phyloP scores from a whole-genome alignment of 2,113 vertebrate genomes.

The Lampris incognitus region DNA sequence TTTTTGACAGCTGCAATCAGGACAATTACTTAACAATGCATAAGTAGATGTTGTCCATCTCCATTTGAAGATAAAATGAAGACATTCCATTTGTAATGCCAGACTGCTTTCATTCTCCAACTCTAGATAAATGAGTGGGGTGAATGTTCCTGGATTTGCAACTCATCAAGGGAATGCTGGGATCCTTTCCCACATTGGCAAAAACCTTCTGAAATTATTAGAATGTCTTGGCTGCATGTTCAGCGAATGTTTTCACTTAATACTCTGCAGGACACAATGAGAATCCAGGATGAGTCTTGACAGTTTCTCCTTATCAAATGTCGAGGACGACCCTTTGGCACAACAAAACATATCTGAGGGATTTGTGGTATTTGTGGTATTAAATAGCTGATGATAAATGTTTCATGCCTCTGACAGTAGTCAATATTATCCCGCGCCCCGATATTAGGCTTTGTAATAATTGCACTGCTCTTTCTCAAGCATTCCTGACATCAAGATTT shows the following conservation, averaged over 20 bases:
- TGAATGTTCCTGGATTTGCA: slow-evolving; percentile 51
- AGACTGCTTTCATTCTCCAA: slow-evolving; percentile 42
- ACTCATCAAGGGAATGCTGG: slow-evolving; percentile 42
- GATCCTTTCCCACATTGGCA: slow-evolving; percentile 40
- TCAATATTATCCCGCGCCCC: not conserved
- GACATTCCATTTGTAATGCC: slow-evolving; percentile 33
- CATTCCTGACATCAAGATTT: slow-evolving; percentile 28
- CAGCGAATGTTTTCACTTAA: slow-evolving; percentile 60
- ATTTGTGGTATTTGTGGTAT: too few relatives aligned
- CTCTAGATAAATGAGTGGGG: slow-evolving; percentile 43
- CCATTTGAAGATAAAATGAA: slow-evolving; percentile 22
- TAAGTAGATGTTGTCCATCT: slow-evolving; percentile 13
- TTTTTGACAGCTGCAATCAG: not conserved
- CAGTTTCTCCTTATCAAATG: slow-evolving; percentile 1
- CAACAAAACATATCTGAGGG: not conserved
- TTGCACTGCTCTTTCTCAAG: slow-evolving; percentile 10
- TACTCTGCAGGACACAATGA: slow-evolving; percentile 17
- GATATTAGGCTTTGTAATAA: slow-evolving; percentile 10
- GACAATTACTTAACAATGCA: not conserved
- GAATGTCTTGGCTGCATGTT: slow-evolving; percentile 49
- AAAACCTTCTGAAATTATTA: slow-evolving; percentile 53
- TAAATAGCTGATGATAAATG: not conserved
- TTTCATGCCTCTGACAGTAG: slow-evolving; percentile 16
- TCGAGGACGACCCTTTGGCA: slow-evolving; percentile 6
- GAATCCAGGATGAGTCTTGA: slow-evolving; percentile 5